Evolutionary conservation across 2,888 invertebrate genomes (phyloP), one percentile per base, ranked within the genome.

Genomic region (Pandemis corylana): DNA sequence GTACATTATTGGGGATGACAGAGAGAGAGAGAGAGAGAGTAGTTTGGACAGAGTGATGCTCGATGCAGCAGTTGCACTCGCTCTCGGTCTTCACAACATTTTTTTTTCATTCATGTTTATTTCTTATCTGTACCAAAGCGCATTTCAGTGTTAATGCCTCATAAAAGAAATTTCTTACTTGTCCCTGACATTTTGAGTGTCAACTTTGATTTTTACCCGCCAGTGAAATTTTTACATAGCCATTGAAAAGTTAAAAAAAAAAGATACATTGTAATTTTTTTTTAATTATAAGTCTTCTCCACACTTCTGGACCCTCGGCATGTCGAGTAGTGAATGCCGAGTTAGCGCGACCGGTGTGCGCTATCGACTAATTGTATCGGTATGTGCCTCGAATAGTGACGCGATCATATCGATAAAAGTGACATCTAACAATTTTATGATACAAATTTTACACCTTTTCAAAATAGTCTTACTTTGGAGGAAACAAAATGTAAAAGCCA

Each of bases 311-410:
- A 68, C 79, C 78, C 82, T 83, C 79, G 80, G 81, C 81, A 89
- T 91, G 92, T 92, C 92, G 91, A 92, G 92, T 85, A 84, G 86
- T 87, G 82, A 89, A 87, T 84, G 89, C 84, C 80, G 84, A 88
- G 90, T 89, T 91, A 90, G 89, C 88, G 89, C 86, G 81, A 76
- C 81, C 82, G 85, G 86, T 84, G 81, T 81, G 77, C 85, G 89
- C 89, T 93, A 92, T 87, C 89, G 84, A 83, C 87, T 91, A 92
- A 93, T 93, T 91, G 89, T 90, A 85, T 88, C 88, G 88, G 87
- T 89, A 89, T 89, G 82, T 82, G 81, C 81, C 80, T 69, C 76
- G 72, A 66, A 46, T 87, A 90, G 89, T 84, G 88, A 80, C 83
- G 90, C 9, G 20, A 70, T 56, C 63, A 41, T 72, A 76, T 72